phyloP scores from a whole-genome alignment of 2,888 invertebrate species.

The Hecatera dysodea region DNA sequence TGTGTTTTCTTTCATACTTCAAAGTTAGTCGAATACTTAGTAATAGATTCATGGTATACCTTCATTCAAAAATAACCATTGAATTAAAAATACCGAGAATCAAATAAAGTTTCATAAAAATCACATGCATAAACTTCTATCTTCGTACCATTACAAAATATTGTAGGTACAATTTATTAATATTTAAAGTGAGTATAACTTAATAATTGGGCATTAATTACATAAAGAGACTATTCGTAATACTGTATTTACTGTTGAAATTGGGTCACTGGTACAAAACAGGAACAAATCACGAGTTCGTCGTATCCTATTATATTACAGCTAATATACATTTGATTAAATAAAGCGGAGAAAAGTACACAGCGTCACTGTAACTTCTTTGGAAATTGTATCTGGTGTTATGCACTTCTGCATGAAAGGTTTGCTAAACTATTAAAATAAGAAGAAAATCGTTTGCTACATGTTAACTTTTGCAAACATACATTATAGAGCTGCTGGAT shows the following conservation, averaged over 20 bases:
- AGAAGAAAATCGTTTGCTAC: no score
- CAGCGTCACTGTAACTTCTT: no score
- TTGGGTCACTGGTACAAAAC: slow-evolving; percentile 8
- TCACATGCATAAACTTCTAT: not conserved
- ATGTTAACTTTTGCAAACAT: no score
- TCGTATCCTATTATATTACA: not conserved
- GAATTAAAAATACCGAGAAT: not conserved
- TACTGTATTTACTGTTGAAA: slow-evolving; percentile 15
- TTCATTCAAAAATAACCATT: not conserved
- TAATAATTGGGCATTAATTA: slow-evolving; percentile 36
- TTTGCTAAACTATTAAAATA: no score
- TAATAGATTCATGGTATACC: no score
- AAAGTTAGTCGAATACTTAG: no score
- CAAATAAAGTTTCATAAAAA: slow-evolving; percentile 13
- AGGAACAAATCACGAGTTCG: not conserved
- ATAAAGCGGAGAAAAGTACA: no score
- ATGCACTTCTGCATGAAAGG: no score
- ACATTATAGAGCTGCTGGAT: no score
- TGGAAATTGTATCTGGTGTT: no score
- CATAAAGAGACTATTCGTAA: slow-evolving; percentile 26
- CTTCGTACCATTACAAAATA: slow-evolving; percentile 34
- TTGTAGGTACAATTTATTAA: slow-evolving; percentile 30
- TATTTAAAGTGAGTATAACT: slow-evolving; percentile 39
- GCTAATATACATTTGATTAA: not conserved
- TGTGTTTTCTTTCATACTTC: no score